Base-by-base conservation (phyloP, 1,140 invertebrate genomes). In the Sycobia sp. region DNA sequence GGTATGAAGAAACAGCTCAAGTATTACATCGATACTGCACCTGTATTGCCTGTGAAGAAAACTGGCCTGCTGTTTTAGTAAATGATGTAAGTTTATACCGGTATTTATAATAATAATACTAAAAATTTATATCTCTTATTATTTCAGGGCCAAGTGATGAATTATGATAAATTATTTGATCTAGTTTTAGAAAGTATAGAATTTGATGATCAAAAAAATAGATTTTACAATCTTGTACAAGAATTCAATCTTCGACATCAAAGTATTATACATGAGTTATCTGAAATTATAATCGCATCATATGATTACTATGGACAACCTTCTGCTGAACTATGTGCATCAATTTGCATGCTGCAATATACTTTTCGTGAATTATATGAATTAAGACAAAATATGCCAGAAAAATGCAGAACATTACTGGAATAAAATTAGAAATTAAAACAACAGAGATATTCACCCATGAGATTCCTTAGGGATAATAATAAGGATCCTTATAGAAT, bases 221-320 rank as follows among this genome's bases (percentile, higher is more conserved):
- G 7, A 36, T 29, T 57, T 25, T 46, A n/a, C 11, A 36, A 47
- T 36, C 27, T 57, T n/a, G 4, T 47, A 46, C 3, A 22, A 3
- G 13, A 47, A 20, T 13, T 36, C 16, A 32, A 20, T 25, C n/a
- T 57, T 3, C 0, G 5, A 1, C 55, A 57, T 47, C 55, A 57
- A 20, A 18, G 36, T 25, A 23, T 47, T 25, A 8, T 57, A 16
- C 8, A 47, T 13, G 43, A 57, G 18, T 39, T 57, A 7, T 47
- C 55, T 22, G 23, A 36, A 46, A 47, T 47, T 3, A 23, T 36
- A 32, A 2, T 22, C 11, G 27, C 20, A 16, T 27, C 25, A 18
- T 47, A 10, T 25, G 18, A 57, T 20, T 47, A 57, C 47, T 57
- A 46, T 57, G 55, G 43, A 22, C 55, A 57, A 47, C 55, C 55